Percentiles rank a stretch among this genome's conserved stretches.
Evolutionary conservation across 2,888 invertebrate genomes (phyloP).

Genomic region (Dioctria rufipes): DNA sequence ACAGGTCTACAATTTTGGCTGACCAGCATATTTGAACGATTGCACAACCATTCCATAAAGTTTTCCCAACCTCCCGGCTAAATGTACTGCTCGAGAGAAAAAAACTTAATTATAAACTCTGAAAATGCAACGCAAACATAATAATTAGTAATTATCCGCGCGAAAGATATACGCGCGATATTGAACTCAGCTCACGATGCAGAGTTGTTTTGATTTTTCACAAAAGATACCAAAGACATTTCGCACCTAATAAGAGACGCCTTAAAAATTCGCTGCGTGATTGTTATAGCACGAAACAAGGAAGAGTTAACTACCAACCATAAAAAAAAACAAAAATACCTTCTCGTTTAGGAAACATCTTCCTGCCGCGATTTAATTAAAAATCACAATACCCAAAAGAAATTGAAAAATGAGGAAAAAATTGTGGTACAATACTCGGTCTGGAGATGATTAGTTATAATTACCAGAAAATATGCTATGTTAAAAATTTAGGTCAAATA

Average conservation of each 20-base stretch:
- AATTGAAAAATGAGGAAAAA: no score
- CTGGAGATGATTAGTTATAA: constrained; percentile 5
- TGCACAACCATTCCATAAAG: neutral
- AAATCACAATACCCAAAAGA: neutral
- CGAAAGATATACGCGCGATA: constrained; percentile 11
- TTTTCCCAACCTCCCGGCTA: neutral
- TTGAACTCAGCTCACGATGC: neutral
- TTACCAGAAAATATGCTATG: constrained; percentile 11
- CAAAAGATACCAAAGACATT: no score
- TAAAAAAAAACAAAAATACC: neutral
- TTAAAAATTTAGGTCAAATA: constrained; percentile 15
- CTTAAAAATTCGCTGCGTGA: constrained; percentile 22
- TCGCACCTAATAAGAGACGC: neutral
- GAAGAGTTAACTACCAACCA: neutral
- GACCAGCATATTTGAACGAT: constrained; percentile 12
- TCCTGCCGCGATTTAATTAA: constrained; percentile 16
- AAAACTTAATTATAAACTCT: constrained; percentile 31
- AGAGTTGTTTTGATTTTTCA: no score
- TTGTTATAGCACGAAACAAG: neutral
- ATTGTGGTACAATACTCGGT: no score
- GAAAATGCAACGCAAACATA: constrained; percentile 44
- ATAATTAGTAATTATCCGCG: constrained; percentile 34
- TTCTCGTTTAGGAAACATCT: no score
- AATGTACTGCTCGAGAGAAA: constrained; percentile 33
- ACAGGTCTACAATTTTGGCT: constrained; percentile 28